Evolutionary conservation across 2,113 vertebrate species (phyloP).

Genomic region (Callionymus lyra): DNA sequence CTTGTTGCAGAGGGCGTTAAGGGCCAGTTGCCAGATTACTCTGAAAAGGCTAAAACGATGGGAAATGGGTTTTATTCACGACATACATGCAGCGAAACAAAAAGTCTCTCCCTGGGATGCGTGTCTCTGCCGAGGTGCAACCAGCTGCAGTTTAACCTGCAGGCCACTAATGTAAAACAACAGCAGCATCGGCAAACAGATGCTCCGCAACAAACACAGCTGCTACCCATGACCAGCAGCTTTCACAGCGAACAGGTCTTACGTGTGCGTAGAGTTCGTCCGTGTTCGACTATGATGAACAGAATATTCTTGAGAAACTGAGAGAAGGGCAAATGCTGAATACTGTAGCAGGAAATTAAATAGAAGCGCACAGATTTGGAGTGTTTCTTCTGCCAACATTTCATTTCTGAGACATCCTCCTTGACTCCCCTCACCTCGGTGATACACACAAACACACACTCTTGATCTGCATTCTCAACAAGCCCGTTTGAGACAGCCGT

Average conservation of each 20-base stretch:
- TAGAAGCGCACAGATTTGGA: slow-evolving; percentile 2
- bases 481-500: slow-evolving; percentile 11
- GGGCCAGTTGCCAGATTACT: slow-evolving; percentile 52
- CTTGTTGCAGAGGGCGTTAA: slow-evolving; percentile 46
- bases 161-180: slow-evolving; percentile 42
- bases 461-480: slow-evolving; percentile 7
- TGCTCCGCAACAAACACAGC: slow-evolving; percentile 43
- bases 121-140: slow-evolving; percentile 23
- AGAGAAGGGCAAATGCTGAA: slow-evolving; percentile 8
- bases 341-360: slow-evolving; percentile 23
- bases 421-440: slow-evolving; percentile 1
- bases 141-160: slow-evolving; percentile 55
- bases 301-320: too few species aligned
- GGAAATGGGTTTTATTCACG: too few species aligned
- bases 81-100: too few species aligned
- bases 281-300: neutral
- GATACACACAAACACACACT: slow-evolving; percentile 1
- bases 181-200: slow-evolving; percentile 33
- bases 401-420: slow-evolving; percentile 18
- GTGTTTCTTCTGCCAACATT: slow-evolving; percentile 13
- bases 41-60: slow-evolving; percentile 47
- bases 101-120: too few species aligned
- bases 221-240: slow-evolving; percentile 20
- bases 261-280: neutral
- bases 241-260: slow-evolving; percentile 12